Conservation (phyloP, 2,888 invertebrate species). For the Ophion obscuratus region DNA sequence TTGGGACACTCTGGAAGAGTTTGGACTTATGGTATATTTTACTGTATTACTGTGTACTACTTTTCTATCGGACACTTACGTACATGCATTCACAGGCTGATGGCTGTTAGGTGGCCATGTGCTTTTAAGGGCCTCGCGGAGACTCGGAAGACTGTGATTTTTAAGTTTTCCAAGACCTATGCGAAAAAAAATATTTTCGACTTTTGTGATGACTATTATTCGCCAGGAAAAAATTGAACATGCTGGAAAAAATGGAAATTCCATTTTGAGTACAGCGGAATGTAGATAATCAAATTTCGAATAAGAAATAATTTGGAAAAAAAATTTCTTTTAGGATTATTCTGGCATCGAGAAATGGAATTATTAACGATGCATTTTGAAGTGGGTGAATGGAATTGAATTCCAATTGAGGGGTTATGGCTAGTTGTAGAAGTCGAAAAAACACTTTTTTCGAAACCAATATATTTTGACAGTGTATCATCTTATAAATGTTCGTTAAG, state of each 20-base stretch:
- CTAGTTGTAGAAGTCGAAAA: too few species aligned
- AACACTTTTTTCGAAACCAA: too few species aligned
- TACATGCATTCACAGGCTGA: not conserved
- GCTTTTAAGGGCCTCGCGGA: not conserved
- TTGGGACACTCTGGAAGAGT: slow-evolving; percentile 27
- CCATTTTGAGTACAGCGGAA: not conserved
- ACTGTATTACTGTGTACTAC: not conserved
- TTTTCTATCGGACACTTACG: not conserved
- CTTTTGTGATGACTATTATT: not conserved
- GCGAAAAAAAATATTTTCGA: not conserved
- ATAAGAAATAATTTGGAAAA: not conserved
- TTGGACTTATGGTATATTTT: slow-evolving; percentile 17
- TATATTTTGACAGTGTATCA: too few species aligned
- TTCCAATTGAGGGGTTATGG: not conserved
- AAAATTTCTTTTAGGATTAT: not conserved
- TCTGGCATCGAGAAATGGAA: not conserved
- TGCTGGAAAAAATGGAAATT: not conserved
- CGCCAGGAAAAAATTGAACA: not conserved
- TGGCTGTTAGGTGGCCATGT: not conserved
- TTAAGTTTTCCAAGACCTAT: not conserved
- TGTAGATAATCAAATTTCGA: not conserved
- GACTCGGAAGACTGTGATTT: not conserved
- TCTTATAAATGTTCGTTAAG: too few species aligned
- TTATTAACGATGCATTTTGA: not conserved
- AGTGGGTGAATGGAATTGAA: not conserved